These are phyloP conservation scores for Ictalurus punctatus DNA, from an alignment of 2,113 vertebrate genomes.

Conservation along the genomic window DNA sequence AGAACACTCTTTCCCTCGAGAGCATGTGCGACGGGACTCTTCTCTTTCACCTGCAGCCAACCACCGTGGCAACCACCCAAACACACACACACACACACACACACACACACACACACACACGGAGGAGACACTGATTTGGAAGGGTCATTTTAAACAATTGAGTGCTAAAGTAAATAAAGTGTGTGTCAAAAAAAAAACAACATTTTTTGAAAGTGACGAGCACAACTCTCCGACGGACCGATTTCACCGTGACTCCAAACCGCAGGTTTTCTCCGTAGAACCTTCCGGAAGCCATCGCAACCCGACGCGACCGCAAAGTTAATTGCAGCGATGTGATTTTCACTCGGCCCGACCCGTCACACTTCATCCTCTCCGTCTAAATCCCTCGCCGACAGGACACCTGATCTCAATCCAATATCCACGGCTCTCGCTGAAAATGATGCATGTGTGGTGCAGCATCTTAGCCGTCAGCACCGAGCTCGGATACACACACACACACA, in stretches of 20 bases:
- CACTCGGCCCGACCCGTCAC: neutral
- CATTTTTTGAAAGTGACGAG: no score
- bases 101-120: conserved; percentile 11
- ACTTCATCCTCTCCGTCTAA: neutral
- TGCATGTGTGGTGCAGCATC: neutral
- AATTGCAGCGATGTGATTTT: neutral
- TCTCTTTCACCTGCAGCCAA: conserved; percentile 53
- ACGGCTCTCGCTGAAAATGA: conserved; percentile 17
- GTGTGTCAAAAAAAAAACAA: neutral
- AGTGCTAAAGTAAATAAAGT: neutral
- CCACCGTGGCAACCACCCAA: conserved; percentile 8
- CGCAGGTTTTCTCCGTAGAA: neutral
- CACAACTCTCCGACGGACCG: neutral
- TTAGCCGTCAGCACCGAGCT: neutral
- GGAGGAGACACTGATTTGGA: neutral
- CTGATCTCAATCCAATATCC: conserved; percentile 25
- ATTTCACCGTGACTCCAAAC: neutral
- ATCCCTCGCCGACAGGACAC: conserved; percentile 5
- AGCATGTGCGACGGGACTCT: conserved; percentile 48
- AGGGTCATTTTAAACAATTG: neutral
- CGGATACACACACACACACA: neutral
- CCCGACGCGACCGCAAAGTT: neutral
- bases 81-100: conserved; percentile 29
- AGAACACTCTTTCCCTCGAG: conserved; percentile 23
- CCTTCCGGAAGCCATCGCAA: neutral